A percentile compares a stretch with the other conserved stretches of the same genome.
Evolutionary conservation across 2,797 vertebrate genomes (phyloP).

Genomic region (Acanthurus tractus): DNA sequence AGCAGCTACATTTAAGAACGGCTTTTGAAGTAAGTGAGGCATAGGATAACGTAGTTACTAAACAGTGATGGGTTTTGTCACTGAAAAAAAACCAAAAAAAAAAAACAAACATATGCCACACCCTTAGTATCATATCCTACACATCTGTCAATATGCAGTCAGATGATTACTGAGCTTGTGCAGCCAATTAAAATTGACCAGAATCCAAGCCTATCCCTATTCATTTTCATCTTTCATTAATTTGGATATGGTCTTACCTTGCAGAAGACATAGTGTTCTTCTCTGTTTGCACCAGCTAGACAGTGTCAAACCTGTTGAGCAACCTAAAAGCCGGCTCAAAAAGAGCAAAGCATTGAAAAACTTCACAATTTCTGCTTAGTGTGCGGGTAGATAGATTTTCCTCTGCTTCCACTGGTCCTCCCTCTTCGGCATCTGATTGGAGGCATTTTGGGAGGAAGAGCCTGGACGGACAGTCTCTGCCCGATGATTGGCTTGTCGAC

Average conservation of each 20-base stretch:
- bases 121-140: constrained; percentile 24
- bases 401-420: constrained; percentile 54
- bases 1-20: not conserved
- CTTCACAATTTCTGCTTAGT: constrained; percentile 68
- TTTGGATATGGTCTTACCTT: constrained; percentile 77
- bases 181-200: constrained; percentile 42
- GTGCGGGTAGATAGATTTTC: constrained; percentile 61
- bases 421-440: constrained; percentile 65
- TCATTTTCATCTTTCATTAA: not conserved
- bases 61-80: not conserved
- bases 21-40: constrained; percentile 18
- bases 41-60: not conserved
- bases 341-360: constrained; percentile 61
- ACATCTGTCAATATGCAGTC: constrained; percentile 35
- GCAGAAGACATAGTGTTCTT: constrained; percentile 76
- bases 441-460: constrained; percentile 50
- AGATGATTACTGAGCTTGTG: constrained; percentile 50
- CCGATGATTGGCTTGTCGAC: constrained; percentile 59
- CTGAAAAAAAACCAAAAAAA: not conserved
- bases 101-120: constrained; percentile 19
- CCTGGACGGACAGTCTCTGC: constrained; percentile 10
- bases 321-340: constrained; percentile 57
- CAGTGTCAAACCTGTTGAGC: constrained; percentile 74
- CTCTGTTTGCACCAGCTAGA: constrained; percentile 39
- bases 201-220: constrained; percentile 3